Conservation (phyloP, 2,888 invertebrate genomes). For the Bombylius major region DNA sequence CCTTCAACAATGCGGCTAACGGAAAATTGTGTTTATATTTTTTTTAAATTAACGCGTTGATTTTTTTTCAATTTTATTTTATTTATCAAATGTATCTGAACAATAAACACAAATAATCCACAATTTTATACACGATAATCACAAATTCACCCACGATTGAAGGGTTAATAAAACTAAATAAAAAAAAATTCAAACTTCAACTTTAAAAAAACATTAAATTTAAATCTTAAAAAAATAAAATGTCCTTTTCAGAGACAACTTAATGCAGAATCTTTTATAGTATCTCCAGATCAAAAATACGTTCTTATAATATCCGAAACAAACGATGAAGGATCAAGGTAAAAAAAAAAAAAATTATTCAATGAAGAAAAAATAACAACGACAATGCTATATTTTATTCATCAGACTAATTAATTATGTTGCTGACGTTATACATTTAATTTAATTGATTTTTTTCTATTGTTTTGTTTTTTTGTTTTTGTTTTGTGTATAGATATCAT, state of each 20-base stretch:
- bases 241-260: conserved; percentile 50
- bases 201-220: no score
- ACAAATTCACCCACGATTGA: no score
- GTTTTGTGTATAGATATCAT: conserved; percentile 25
- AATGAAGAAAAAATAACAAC: background rate
- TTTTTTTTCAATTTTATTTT: background rate
- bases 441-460: background rate
- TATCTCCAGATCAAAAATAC: conserved; percentile 65
- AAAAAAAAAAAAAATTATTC: conserved; percentile 5
- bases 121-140: no score
- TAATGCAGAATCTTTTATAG: conserved; percentile 62
- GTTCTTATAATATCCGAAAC: conserved; percentile 62
- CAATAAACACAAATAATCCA: no score
- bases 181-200: no score
- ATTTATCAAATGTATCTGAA: no score
- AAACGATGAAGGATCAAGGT: conserved; percentile 30
- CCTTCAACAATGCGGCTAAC: background rate
- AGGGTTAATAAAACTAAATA: no score
- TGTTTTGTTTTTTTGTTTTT: background rate
- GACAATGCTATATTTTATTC: no score
- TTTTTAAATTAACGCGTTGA: background rate
- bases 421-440: background rate
- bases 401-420: background rate
- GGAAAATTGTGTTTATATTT: background rate
- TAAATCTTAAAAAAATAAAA: no score